Evolutionary conservation across 2,888 invertebrate genomes (phyloP).

Genomic region (Meghimatium bilineatum): DNA sequence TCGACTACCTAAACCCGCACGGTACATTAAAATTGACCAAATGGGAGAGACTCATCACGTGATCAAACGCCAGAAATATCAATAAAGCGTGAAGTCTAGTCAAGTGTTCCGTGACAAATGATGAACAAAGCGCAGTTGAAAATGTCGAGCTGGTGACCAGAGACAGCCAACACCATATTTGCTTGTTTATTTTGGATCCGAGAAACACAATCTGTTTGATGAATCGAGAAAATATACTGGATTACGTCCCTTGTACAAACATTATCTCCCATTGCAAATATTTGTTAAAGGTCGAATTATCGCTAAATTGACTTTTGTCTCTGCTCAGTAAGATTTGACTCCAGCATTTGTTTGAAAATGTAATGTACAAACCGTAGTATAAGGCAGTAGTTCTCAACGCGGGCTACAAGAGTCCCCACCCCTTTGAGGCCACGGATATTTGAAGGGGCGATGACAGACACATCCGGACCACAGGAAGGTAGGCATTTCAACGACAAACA

Average conservation of each 20-base stretch:
- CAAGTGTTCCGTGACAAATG: neutral
- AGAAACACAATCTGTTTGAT: neutral
- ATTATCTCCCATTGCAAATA: neutral
- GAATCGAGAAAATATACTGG: neutral
- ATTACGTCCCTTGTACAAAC: conserved; percentile 10
- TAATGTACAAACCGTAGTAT: no score
- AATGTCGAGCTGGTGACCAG: neutral
- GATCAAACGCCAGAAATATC: neutral
- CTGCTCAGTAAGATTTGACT: neutral
- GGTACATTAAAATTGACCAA: neutral
- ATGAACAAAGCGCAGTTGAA: neutral
- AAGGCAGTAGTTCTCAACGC: no score
- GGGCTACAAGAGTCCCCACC: no score
- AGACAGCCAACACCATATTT: neutral
- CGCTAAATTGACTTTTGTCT: neutral
- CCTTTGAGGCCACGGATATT: no score
- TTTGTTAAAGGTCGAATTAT: neutral
- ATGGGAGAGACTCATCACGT: neutral
- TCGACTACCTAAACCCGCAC: neutral
- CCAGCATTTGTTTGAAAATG: neutral
- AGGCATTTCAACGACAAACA: no score
- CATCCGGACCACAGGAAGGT: no score
- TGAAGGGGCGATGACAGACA: no score
- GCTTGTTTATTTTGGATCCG: neutral
- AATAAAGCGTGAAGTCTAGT: neutral